Evolutionary conservation across 2,888 invertebrate genomes (phyloP).

Genomic region (Macaria liturata): DNA sequence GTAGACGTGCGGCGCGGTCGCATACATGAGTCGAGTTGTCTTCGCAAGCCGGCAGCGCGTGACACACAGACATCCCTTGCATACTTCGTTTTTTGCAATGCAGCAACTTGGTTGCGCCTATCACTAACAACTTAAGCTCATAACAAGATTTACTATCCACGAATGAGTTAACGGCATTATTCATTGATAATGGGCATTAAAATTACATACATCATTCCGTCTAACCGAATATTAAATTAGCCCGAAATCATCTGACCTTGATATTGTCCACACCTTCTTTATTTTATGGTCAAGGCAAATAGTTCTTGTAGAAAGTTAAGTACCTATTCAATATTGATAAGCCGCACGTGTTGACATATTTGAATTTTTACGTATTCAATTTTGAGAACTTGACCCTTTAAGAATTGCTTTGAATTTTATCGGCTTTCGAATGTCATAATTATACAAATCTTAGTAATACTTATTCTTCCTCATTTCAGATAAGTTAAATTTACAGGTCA

Average conservation of each 20-base stretch:
- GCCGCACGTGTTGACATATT: conserved; percentile 4
- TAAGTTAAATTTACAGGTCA: too few species aligned
- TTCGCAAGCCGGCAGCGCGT: too few species aligned
- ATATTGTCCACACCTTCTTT: conserved; percentile 30
- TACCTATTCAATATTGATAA: conserved; percentile 6
- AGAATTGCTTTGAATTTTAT: too few species aligned
- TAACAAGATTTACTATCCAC: conserved; percentile 27
- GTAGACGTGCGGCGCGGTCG: too few species aligned
- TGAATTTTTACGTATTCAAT: conserved; percentile 1
- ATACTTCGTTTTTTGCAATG: too few species aligned
- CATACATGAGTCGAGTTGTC: too few species aligned
- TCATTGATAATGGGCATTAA: conserved; percentile 12
- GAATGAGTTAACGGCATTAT: conserved; percentile 23
- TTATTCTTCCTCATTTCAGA: too few species aligned
- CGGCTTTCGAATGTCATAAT: too few species aligned
- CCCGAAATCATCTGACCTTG: conserved; percentile 35
- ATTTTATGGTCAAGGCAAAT: conserved; percentile 20
- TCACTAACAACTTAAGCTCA: too few species aligned
- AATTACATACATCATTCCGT: conserved; percentile 25
- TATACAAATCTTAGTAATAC: too few species aligned
- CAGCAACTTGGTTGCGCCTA: too few species aligned
- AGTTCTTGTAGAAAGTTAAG: conserved; percentile 30
- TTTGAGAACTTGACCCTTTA: not conserved
- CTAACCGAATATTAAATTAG: conserved; percentile 26
- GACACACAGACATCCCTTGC: too few species aligned